A percentile compares a stretch with the other conserved stretches of the same genome.
Evolutionary conservation across 2,113 vertebrate genomes (phyloP).

Genomic region (Vombatus ursinus): DNA sequence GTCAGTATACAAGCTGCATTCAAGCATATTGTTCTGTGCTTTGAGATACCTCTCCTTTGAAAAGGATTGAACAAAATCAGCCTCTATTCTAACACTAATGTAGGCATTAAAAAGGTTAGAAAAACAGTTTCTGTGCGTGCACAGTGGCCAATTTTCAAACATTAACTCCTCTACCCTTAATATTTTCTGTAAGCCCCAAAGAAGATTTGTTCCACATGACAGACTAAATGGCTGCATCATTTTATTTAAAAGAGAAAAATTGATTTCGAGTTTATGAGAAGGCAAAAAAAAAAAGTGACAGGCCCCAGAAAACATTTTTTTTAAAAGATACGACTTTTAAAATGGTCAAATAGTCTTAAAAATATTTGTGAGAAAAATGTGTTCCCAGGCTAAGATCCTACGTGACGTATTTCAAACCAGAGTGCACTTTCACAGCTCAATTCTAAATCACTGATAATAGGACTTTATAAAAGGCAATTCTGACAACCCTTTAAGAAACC

Average conservation of each 20-base stretch:
- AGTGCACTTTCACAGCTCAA: not conserved
- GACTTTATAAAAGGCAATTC: not conserved
- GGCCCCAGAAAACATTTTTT: not conserved
- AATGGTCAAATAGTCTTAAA: not conserved
- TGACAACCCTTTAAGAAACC: not conserved
- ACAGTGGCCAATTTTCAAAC: not conserved
- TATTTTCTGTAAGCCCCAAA: not conserved
- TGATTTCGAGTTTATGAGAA: not conserved
- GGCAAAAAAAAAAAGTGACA: not conserved
- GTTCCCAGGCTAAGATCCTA: not conserved
- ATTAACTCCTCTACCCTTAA: not conserved
- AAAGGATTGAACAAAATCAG: not conserved
- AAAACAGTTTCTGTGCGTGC: not conserved
- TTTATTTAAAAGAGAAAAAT: not conserved
- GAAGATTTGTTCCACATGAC: not conserved
- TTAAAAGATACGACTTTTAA: not conserved
- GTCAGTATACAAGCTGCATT: not conserved
- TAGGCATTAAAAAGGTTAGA: not conserved
- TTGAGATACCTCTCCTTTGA: not conserved
- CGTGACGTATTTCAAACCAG: conserved; percentile 9
- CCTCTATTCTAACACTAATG: not conserved
- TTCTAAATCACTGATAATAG: not conserved
- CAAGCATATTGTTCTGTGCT: too few relatives aligned
- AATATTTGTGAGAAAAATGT: conserved; percentile 4
- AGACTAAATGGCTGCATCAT: not conserved